phyloP scores from a whole-genome alignment of 2,888 invertebrate genomes.

The Drosophila conformis region DNA sequence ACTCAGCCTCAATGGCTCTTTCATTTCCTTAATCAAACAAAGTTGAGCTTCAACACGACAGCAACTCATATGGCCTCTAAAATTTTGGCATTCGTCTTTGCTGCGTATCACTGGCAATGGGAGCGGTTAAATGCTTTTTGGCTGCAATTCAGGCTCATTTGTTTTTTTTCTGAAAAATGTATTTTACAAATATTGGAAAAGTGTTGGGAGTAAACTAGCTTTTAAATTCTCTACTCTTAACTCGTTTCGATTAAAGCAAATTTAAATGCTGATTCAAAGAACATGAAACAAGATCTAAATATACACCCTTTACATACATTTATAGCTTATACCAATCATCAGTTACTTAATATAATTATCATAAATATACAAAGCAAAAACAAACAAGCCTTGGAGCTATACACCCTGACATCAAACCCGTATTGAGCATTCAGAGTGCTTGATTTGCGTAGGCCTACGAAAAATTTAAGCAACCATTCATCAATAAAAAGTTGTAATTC shows the following conservation, averaged over 20 bases:
- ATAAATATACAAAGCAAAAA: neutral
- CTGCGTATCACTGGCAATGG: conserved; percentile 22
- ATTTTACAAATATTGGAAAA: neutral
- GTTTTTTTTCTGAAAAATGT: neutral
- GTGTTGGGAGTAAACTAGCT: neutral
- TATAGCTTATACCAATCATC: neutral
- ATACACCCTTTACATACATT: neutral
- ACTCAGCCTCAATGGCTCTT: conserved; percentile 36
- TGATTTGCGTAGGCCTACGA: conserved; percentile 29
- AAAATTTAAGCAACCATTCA: conserved; percentile 23
- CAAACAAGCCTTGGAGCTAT: neutral
- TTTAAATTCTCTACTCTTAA: neutral
- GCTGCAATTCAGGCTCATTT: conserved; percentile 22
- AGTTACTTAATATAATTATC: neutral
- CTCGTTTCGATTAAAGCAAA: neutral
- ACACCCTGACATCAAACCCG: neutral
- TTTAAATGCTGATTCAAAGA: neutral
- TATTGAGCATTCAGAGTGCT: neutral
- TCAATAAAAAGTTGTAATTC: conserved; percentile 40
- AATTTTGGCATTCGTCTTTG: conserved; percentile 31
- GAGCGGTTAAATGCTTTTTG: conserved; percentile 36
- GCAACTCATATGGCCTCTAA: neutral
- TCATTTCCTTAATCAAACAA: conserved; percentile 59
- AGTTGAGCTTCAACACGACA: neutral
- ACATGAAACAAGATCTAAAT: neutral